Conservation (phyloP, 2,888 invertebrate genomes). For the Drosophila mayaguana region DNA sequence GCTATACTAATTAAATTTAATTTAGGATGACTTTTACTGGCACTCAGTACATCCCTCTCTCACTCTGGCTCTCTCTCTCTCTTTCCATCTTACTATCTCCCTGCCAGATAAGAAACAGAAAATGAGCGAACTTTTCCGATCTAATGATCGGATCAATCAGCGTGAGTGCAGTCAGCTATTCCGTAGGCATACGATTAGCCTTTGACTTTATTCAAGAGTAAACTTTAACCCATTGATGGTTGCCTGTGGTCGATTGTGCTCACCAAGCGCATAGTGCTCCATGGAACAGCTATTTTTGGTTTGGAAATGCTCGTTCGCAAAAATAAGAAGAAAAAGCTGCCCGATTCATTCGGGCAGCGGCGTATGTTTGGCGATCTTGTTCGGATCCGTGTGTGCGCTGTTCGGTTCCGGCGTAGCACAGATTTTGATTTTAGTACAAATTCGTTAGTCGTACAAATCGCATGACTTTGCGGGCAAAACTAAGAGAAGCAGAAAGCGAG, state of each 20-base stretch:
- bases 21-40: conserved; percentile 48
- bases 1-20: conserved; percentile 58
- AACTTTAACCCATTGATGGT: conserved; percentile 60
- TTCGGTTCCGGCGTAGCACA: conserved; percentile 57
- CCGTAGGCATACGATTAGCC: conserved; percentile 51
- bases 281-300: conserved; percentile 56
- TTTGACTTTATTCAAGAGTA: conserved; percentile 34
- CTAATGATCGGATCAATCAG: conserved; percentile 52
- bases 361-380: conserved; percentile 31
- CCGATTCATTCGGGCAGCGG: conserved; percentile 18
- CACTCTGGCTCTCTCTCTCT: not conserved
- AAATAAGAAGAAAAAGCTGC: conserved; percentile 27
- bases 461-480: conserved; percentile 53
- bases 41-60: not conserved
- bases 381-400: conserved; percentile 24
- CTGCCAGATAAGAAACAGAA: not conserved
- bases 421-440: conserved; percentile 69
- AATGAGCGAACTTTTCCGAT: conserved; percentile 32
- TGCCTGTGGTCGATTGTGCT: conserved; percentile 14
- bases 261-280: conserved; percentile 20
- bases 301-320: conserved; percentile 43
- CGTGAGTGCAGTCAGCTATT: conserved; percentile 38
- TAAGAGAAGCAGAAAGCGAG: conserved; percentile 22
- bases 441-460: conserved; percentile 74
- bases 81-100: not conserved